Evolutionary conservation across 2,113 vertebrate species (phyloP), one percentile per base, ranked within the genome.

Genomic region (Nycticebus coucang): DNA sequence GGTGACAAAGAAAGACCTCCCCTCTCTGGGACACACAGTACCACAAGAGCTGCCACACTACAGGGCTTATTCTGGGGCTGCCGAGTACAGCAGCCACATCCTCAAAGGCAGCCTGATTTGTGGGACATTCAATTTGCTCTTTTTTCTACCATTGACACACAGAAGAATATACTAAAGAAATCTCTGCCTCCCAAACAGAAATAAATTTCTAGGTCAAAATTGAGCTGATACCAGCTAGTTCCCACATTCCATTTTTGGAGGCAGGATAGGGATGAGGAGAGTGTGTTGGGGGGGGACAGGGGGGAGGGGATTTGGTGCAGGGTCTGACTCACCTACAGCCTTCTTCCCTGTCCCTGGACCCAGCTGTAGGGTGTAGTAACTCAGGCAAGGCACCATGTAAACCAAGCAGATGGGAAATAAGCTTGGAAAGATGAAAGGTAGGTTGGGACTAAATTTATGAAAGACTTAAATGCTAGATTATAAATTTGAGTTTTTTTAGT

Each of bases 1-100:
- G 41, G 41, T 64, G 5, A 55, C 14, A 37, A 98, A 97, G 97
- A 98, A 98, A 98, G 98, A 98, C 96, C 98, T 98, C 95, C 0
- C 33, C 50, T 91, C 75, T 55, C 13, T 8, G 75, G 78, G 59
- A 2, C 95, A 89, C 97, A 98, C 93, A 98, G 87, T 98, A 97
- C 95, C 97, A 93, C 95, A 95, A 97, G 96, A 89, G 96, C 97
- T 98, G 97, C 97, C 95, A 98, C 59, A 98, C 93, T 0, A 91
- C 96, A 89, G 86, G 97, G 95, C 93, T 98, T 97, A 97, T 98
- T 18, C 28, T 97, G 95, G 91, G 97, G 90, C 96, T 95, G 90
- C 94, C 91, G 93, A 35, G 19, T 59, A 91, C 89, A 60, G 24
- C 96, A 97, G 82, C 68, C 68, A 59, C 96, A 4, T 60, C 94